A percentile compares a stretch with the other conserved stretches of the same genome.
Evolutionary conservation across 2,888 invertebrate genomes (phyloP).

Genomic region (Microchrysa polita): DNA sequence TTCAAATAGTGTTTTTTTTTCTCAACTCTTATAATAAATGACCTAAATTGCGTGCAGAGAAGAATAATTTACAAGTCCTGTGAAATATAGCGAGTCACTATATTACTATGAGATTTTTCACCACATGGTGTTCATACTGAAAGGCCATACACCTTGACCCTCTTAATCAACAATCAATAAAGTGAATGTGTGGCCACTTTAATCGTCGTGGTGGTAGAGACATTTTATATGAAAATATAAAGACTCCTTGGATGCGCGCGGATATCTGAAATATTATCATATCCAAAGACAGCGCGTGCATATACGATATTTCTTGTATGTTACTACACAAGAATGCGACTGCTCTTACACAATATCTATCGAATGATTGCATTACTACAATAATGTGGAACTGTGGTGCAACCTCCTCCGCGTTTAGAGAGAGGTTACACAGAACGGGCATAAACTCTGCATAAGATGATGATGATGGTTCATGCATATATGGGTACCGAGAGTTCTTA

Average conservation of each 20-base stretch:
- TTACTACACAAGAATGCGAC: slow-evolving; percentile 13
- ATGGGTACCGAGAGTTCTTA: not conserved
- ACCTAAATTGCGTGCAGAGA: too few relatives aligned
- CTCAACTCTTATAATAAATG: too few relatives aligned
- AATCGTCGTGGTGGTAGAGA: slow-evolving; percentile 25
- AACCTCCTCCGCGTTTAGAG: slow-evolving; percentile 17
- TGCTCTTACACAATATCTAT: slow-evolving; percentile 35
- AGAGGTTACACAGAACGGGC: not conserved
- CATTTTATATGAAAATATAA: not conserved
- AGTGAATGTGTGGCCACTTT: slow-evolving; percentile 30
- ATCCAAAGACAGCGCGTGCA: not conserved
- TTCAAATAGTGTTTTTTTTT: too few relatives aligned
- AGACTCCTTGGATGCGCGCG: slow-evolving; percentile 5
- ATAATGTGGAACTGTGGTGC: slow-evolving; percentile 18
- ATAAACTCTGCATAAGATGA: too few relatives aligned
- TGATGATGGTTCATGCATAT: too few relatives aligned
- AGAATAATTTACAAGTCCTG: slow-evolving; percentile 20
- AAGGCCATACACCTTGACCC: slow-evolving; percentile 37
- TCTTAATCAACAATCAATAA: slow-evolving; percentile 40
- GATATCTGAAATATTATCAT: slow-evolving; percentile 25
- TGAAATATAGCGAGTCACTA: slow-evolving; percentile 2
- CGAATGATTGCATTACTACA: slow-evolving; percentile 23
- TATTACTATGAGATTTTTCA: slow-evolving; percentile 25
- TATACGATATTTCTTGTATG: slow-evolving; percentile 9
- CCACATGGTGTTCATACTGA: slow-evolving; percentile 27